Evolutionary conservation across 2,888 invertebrate species (phyloP), one percentile per base, ranked within the genome.

Genomic region (Phalera bucephala): DNA sequence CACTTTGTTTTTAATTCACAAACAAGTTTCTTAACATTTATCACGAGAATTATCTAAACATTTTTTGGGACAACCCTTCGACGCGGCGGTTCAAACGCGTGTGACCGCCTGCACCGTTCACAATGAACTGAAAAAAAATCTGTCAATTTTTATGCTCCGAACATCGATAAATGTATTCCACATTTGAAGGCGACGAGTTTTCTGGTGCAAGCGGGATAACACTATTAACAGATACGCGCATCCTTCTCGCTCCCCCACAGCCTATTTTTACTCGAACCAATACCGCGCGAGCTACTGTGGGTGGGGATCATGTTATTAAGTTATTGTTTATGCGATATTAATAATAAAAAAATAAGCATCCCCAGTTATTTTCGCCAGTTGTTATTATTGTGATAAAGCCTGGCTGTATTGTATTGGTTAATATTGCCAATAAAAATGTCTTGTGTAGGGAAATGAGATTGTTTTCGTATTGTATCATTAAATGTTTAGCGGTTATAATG

Each of bases 141-240:
- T 86, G 87, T 87, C 89, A 90, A 90, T 90, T 90, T 90, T 89
- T 89, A 90, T 86, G 84, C 81, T 79, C 80, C 82, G 74, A 86
- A 83, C 88, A 87, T 89, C 88, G 82, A 89, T 86, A 87, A 80
- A 82, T 79, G 81, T 82, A 83, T 83, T 83, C 82, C 75, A 85
- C 80, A 77, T 86, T 86, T 80, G 84, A 80, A 80, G 71, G 77
- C 81, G 84, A 80, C 82, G 79, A 84, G 77, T 82, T 81, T 80
- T 81, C 71, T 76, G 49, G 75, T 52, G 65, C 19, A 72, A 85
- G 42, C 21, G 70, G 62, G 79, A 80, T 28, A 29, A 55, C 29
- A 11, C 9, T 33, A 68, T 14, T n/a, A 12, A 6, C 44, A 51
- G 69, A 73, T 87, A 84, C 42, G 52, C 52, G 46, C 45, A 68